Conservation (phyloP, 2,888 invertebrate species). For the Epinotia ramella region DNA sequence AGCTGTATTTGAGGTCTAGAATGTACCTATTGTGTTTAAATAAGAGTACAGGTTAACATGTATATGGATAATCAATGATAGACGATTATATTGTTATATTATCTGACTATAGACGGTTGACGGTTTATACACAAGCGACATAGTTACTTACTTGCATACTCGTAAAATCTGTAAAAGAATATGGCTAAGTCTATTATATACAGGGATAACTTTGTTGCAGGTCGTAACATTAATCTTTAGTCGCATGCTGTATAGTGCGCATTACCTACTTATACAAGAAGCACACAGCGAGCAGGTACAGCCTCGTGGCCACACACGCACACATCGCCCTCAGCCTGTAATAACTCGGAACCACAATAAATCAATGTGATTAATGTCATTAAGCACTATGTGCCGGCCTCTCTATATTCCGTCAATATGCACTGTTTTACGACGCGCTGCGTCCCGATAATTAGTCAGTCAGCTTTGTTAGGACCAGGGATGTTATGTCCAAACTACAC, state of each 20-base stretch:
- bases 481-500: constrained; percentile 65
- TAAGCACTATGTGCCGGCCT: constrained; percentile 85
- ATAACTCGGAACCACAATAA: constrained; percentile 86
- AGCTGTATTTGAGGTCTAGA: too few species aligned
- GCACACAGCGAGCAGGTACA: constrained; percentile 63
- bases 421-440: constrained; percentile 85
- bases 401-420: constrained; percentile 86
- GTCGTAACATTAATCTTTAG: constrained; percentile 54
- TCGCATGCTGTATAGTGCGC: constrained; percentile 73
- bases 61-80: too few species aligned
- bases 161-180: neutral
- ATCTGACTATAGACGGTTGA: neutral
- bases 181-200: neutral
- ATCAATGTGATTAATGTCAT: constrained; percentile 86
- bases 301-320: constrained; percentile 59
- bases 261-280: constrained; percentile 78
- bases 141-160: neutral
- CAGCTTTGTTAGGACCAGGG: constrained; percentile 83
- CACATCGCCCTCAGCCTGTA: constrained; percentile 81
- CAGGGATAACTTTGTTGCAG: neutral
- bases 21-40: too few species aligned
- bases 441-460: constrained; percentile 85
- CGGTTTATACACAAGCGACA: neutral
- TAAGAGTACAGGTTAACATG: too few species aligned
- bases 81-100: too few species aligned